Percentiles rank a stretch among this genome's conserved stretches.
Conservation (phyloP, 2,797 vertebrate species). For the Sebastes oblongus region DNA sequence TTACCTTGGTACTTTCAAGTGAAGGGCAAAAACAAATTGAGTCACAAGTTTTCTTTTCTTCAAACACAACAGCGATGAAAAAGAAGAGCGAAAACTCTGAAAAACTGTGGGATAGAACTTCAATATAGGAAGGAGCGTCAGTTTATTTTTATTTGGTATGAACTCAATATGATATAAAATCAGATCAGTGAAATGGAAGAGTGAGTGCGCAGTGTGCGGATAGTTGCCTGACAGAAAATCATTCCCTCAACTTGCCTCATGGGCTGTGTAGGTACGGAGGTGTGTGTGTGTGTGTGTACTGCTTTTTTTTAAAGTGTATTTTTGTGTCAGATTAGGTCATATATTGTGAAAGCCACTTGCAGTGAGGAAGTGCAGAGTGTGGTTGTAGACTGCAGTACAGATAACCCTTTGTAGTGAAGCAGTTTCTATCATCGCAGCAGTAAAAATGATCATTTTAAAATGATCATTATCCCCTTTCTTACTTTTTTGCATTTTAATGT, state of each 20-base stretch:
- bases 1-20: slow-evolving; percentile 27
- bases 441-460: slow-evolving; percentile 23
- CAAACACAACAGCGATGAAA: neutral
- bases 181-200: slow-evolving; percentile 49
- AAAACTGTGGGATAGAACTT: neutral
- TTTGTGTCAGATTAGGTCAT: slow-evolving; percentile 18
- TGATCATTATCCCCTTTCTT: neutral
- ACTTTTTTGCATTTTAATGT: neutral
- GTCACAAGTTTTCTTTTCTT: neutral
- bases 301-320: slow-evolving; percentile 17
- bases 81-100: neutral
- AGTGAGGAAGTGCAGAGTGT: neutral
- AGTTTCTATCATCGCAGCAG: neutral
- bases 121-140: neutral
- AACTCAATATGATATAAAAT: slow-evolving; percentile 42
- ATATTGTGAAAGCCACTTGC: slow-evolving; percentile 20
- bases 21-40: slow-evolving; percentile 37
- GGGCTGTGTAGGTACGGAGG: slow-evolving; percentile 18
- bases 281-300: neutral
- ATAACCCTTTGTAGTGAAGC: slow-evolving; percentile 2
- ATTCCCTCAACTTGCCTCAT: slow-evolving; percentile 27
- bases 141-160: slow-evolving; percentile 30
- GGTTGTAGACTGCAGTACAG: neutral
- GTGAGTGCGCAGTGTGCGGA: slow-evolving; percentile 23
- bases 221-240: slow-evolving; percentile 48